A percentile compares a stretch with the other conserved stretches of the same genome.
Conservation (phyloP, 2,888 invertebrate species). For the Allophyes oxyacanthae region DNA sequence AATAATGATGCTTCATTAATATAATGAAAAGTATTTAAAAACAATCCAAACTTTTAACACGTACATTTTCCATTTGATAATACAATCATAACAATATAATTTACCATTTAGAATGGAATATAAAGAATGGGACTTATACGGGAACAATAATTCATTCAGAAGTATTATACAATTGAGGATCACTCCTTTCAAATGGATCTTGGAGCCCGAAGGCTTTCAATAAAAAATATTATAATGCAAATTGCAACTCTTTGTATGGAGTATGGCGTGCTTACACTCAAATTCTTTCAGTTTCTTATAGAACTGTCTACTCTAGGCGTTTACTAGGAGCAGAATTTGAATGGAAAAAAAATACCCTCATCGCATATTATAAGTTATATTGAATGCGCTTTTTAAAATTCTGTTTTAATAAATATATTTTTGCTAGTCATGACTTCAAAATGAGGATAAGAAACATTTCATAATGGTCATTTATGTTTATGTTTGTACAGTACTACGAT, state of each 20-base stretch:
- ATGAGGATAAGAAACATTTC: too few species aligned
- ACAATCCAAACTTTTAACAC: conserved; percentile 41
- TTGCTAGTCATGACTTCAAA: background rate
- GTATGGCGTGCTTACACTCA: conserved; percentile 69
- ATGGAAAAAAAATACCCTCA: conserved; percentile 31
- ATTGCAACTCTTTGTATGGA: conserved; percentile 79
- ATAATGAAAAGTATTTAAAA: background rate
- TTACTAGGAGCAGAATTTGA: conserved; percentile 41
- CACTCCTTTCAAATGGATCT: conserved; percentile 68
- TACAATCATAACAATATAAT: conserved; percentile 55
- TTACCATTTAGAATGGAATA: conserved; percentile 42
- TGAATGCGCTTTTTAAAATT: background rate
- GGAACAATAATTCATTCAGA: conserved; percentile 42
- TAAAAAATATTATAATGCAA: conserved; percentile 86
- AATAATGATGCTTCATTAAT: too few species aligned
- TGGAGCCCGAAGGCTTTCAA: conserved; percentile 70
- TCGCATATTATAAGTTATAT: conserved; percentile 21
- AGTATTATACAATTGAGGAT: conserved; percentile 64
- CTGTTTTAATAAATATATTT: background rate
- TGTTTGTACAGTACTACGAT: too few species aligned
- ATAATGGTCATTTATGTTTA: too few species aligned
- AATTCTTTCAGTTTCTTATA: conserved; percentile 69
- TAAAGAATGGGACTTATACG: conserved; percentile 30
- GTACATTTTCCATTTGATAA: conserved; percentile 44
- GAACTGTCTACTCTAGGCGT: conserved; percentile 53